These are phyloP conservation scores for Ariopsis seemanni DNA, from an alignment of 2,113 vertebrate genomes.

Conservation along the genomic window DNA sequence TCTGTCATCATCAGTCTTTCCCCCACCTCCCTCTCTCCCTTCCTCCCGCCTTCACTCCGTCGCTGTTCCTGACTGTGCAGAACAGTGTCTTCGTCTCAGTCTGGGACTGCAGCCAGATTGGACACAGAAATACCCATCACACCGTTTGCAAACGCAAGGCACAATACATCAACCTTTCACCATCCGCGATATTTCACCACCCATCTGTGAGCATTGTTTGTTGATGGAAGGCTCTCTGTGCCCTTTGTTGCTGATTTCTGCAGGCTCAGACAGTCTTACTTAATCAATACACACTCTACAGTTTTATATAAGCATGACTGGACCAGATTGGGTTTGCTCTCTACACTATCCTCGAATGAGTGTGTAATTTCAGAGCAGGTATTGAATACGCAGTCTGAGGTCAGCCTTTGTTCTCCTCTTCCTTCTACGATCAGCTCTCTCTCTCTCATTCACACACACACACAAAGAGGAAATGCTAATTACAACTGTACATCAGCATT, in stretches of 20 bases:
- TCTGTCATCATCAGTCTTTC: constrained; percentile 33
- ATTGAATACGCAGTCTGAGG: constrained; percentile 66
- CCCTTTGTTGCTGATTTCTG: background rate
- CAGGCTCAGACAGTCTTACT: background rate
- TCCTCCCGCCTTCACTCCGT: background rate
- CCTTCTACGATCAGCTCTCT: background rate
- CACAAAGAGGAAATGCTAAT: background rate
- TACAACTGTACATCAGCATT: background rate
- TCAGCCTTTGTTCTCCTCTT: constrained; percentile 46
- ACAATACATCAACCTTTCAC: background rate
- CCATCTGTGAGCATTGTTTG: background rate
- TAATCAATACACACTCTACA: background rate
- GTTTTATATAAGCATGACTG: background rate
- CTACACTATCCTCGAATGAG: constrained; percentile 26
- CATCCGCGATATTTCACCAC: background rate
- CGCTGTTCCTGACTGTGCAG: background rate
- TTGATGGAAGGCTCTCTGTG: background rate
- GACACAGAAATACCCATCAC: background rate
- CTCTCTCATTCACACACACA: constrained; percentile 9
- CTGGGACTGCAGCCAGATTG: background rate
- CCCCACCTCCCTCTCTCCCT: background rate
- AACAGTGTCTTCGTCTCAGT: background rate
- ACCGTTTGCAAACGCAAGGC: background rate
- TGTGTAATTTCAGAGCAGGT: constrained; percentile 70
- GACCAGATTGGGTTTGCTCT: constrained; percentile 4